phyloP scores from a whole-genome alignment of 2,113 vertebrate genomes.

The Naja naja region DNA sequence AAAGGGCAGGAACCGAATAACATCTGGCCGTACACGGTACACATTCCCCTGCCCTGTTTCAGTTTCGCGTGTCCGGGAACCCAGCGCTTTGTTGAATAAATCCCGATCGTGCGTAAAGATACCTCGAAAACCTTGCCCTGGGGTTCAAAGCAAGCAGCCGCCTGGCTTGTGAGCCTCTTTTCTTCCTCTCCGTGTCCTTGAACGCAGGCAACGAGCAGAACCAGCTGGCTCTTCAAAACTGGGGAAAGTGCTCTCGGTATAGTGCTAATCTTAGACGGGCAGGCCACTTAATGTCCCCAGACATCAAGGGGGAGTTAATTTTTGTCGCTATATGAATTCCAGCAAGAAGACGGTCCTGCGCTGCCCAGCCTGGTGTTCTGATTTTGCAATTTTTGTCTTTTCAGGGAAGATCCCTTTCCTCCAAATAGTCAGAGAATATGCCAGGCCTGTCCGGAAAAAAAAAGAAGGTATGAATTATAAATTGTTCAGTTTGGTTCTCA shows the following conservation, averaged over 20 bases:
- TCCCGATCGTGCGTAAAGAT: background rate
- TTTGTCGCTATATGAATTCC: background rate
- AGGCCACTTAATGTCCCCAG: background rate
- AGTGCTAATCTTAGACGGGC: background rate
- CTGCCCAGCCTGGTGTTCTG: background rate
- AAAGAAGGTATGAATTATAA: slow-evolving; percentile 68
- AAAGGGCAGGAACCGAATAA: background rate
- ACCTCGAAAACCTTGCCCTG: background rate
- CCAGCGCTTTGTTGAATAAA: background rate
- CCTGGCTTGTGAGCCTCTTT: background rate
- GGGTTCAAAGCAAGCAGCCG: background rate
- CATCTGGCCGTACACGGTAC: background rate
- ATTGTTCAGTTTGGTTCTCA: too few species aligned
- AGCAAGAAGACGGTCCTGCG: background rate
- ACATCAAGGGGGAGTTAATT: background rate
- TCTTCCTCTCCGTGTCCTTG: background rate
- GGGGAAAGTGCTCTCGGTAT: background rate
- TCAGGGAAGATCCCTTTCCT: slow-evolving; percentile 59
- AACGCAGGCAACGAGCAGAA: background rate
- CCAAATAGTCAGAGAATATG: slow-evolving; percentile 73
- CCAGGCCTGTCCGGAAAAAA: slow-evolving; percentile 56
- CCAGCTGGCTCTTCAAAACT: background rate
- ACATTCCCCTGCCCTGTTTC: background rate
- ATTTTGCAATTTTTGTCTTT: background rate
- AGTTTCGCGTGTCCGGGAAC: background rate